Evolutionary conservation across 2,888 invertebrate species (phyloP), one percentile per base, ranked within the genome.

Genomic region (Dione juno): DNA sequence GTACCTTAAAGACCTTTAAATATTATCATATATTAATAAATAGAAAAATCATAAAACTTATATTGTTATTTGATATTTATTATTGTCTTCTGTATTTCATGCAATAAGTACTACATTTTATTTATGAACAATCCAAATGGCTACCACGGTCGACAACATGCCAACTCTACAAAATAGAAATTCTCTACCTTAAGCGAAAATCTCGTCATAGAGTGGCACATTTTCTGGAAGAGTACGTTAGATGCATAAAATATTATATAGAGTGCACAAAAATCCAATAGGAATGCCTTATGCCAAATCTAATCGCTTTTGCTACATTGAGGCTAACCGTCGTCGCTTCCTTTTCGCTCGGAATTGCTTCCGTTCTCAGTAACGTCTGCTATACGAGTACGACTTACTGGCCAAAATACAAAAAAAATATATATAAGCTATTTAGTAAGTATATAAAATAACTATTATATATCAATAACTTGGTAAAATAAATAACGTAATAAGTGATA

Each of bases 211-310:
- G 43, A 61, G 16, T 61, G 61, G 45, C 61, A 45, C 45, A 61
- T 61, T 35, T 61, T 28, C 43, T 61, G 28, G 45, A 6, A 61
- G 7, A 61, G 28, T 61, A 61, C 61, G 61, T 28, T 45, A 52
- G 64, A 64, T 40, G 50, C 64, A 52, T 64, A 64, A 64, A 52
- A 64, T 64, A 61, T 61, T 61, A 50, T 64, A 50, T 40, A 64
- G 40, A 64, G 48, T 64, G 64, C 64, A 45, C 61, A 61, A 61
- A 61, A 61, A 35, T 61, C 45, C 61, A 52, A 64, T 64, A 64
- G 64, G 40, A 64, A 50, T 64, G 64, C 64, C 64, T 50, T 40
- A 64, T 64, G 50, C 64, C 64, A 64, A 64, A 52, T 61, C 61
- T 52, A 50, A 64, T 64, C 64, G 64, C 52, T 50, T 64, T 52